Conservation (phyloP, 2,888 invertebrate genomes). For the Lepas anatifera region DNA sequence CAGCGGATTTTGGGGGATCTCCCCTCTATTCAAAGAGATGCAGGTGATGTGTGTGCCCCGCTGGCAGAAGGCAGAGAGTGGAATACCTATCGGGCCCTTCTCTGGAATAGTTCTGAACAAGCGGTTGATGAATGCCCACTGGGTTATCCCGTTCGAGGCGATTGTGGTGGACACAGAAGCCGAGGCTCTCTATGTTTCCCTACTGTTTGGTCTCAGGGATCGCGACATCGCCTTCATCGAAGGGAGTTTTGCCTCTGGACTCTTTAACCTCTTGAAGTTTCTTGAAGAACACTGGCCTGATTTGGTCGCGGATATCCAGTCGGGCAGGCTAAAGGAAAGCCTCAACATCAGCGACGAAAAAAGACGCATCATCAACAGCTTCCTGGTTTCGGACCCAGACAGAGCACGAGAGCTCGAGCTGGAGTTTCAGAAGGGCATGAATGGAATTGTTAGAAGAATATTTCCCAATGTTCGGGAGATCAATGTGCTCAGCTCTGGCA, state of each 20-base stretch:
- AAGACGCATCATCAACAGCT: constrained; percentile 25
- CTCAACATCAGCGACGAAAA: neutral
- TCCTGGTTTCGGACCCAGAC: constrained; percentile 26
- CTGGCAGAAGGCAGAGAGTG: neutral
- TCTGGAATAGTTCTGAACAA: neutral
- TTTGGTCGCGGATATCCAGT: constrained; percentile 29
- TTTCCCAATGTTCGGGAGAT: no score
- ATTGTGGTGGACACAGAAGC: constrained; percentile 27
- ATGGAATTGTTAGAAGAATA: no score
- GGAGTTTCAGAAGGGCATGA: constrained; percentile 27
- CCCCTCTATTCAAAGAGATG: neutral
- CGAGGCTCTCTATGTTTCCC: constrained; percentile 31
- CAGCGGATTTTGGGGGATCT: neutral
- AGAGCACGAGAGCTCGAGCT: constrained; percentile 30
- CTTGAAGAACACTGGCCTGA: constrained; percentile 28
- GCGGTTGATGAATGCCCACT: neutral
- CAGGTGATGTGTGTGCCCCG: neutral
- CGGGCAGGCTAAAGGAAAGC: neutral
- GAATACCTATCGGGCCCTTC: neutral
- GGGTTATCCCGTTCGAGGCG: neutral
- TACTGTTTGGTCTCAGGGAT: constrained; percentile 32
- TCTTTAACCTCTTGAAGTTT: constrained; percentile 29
- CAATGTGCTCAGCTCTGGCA: neutral
- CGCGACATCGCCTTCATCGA: constrained; percentile 31
- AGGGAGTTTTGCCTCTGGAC: constrained; percentile 32